A percentile compares a stretch with the other conserved stretches of the same genome.
Conservation (phyloP, 2,113 vertebrate genomes). For the Cephalopterus ornatus region DNA sequence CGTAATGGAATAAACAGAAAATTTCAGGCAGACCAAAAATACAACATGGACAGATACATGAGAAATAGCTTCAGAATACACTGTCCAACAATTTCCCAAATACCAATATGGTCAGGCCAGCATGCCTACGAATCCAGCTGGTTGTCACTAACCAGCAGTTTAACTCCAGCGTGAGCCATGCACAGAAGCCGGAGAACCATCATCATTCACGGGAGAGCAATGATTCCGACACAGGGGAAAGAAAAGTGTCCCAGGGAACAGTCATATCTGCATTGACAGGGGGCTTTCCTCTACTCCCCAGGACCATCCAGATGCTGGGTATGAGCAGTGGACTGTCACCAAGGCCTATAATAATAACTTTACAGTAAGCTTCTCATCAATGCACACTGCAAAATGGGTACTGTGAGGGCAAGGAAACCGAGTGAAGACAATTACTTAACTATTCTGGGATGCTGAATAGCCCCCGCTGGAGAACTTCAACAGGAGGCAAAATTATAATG, state of each 20-base stretch:
- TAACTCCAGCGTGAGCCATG: not conserved
- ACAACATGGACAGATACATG: not conserved
- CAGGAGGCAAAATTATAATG: not conserved
- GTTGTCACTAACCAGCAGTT: not conserved
- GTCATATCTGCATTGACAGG: not conserved
- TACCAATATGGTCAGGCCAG: fast-evolving
- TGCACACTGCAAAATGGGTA: not conserved
- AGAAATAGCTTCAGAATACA: not conserved
- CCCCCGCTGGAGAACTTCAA: not conserved
- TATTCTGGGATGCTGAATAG: not conserved
- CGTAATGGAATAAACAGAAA: not conserved
- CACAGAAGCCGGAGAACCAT: not conserved
- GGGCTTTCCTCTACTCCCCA: not conserved
- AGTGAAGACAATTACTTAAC: not conserved
- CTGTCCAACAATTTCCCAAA: not conserved
- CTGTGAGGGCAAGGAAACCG: not conserved
- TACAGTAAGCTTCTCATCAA: not conserved
- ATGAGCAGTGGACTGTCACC: not conserved
- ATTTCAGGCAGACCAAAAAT: not conserved
- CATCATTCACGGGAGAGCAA: not conserved
- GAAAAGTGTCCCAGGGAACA: not conserved
- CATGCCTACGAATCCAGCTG: not conserved
- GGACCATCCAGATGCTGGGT: not conserved
- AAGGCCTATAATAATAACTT: not conserved
- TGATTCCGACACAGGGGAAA: not conserved